phyloP scores from a whole-genome alignment of 2,888 invertebrate genomes.

The Acleris cristana region DNA sequence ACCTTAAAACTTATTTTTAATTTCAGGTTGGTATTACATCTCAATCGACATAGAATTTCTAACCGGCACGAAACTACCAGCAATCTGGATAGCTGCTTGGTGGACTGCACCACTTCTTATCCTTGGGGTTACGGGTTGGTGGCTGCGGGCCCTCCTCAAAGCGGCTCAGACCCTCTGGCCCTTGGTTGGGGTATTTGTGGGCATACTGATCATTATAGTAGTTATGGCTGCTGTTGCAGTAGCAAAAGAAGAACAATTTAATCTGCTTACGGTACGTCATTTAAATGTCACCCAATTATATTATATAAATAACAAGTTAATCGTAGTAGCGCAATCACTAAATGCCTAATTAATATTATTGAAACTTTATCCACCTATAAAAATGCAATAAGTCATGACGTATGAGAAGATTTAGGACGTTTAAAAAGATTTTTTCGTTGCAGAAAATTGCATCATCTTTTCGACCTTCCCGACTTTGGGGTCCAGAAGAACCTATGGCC shows the following conservation, averaged over 20 bases:
- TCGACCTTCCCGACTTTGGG: conserved; percentile 75
- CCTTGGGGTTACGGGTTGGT: conserved; percentile 72
- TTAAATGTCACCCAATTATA: no score
- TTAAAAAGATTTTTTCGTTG: conserved; percentile 38
- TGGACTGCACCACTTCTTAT: conserved; percentile 66
- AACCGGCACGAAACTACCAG: conserved; percentile 66
- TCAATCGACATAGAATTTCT: conserved; percentile 73
- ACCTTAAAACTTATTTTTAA: background rate
- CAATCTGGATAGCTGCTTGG: conserved; percentile 69
- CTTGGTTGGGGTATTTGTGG: conserved; percentile 61
- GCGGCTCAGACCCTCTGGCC: conserved; percentile 64
- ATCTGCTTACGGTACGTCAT: conserved; percentile 62
- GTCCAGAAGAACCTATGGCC: conserved; percentile 76
- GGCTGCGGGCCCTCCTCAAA: conserved; percentile 65
- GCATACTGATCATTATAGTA: conserved; percentile 65
- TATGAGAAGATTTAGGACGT: no score
- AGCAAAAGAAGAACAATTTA: conserved; percentile 76
- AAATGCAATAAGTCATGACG: no score
- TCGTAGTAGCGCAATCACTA: no score
- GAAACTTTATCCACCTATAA: no score
- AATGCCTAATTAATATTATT: no score
- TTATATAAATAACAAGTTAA: no score
- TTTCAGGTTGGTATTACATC: conserved; percentile 73
- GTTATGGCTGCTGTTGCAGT: conserved; percentile 71
- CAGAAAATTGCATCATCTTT: conserved; percentile 77